These are phyloP conservation scores for Phortica variegata DNA, from an alignment of 1,140 invertebrate species.

Conservation along the genomic window DNA sequence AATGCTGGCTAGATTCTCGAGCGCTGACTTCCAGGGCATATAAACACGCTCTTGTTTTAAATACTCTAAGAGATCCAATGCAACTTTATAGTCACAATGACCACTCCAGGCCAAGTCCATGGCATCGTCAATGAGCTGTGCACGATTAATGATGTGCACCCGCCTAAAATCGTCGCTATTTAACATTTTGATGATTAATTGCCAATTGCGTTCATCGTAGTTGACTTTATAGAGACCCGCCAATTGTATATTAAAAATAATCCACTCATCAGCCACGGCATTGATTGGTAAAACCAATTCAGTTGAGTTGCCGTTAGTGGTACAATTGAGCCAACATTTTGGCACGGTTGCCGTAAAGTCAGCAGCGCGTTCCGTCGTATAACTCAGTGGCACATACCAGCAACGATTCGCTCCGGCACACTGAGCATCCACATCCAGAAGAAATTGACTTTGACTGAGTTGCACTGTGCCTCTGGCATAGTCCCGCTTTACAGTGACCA, in stretches of 20 bases:
- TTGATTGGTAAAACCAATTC: slow-evolving; percentile 22
- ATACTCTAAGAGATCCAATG: slow-evolving; percentile 65
- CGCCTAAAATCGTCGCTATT: slow-evolving; percentile 57
- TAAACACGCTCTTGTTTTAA: slow-evolving; percentile 65
- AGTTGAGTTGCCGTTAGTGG: slow-evolving; percentile 10
- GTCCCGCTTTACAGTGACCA: slow-evolving; percentile 67
- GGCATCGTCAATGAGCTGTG: slow-evolving; percentile 77
- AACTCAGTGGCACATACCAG: slow-evolving; percentile 66
- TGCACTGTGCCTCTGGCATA: slow-evolving; percentile 59
- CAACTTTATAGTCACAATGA: slow-evolving; percentile 64
- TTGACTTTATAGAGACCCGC: slow-evolving; percentile 71
- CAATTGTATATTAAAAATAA: slow-evolving; percentile 65
- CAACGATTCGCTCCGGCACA: slow-evolving; percentile 10
- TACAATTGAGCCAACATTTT: slow-evolving; percentile 61
- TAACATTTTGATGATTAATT: slow-evolving; percentile 61
- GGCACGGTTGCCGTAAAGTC: slow-evolving; percentile 66
- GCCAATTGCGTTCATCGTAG: slow-evolving; percentile 73
- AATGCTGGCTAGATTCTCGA: slow-evolving; percentile 61
- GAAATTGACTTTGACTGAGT: slow-evolving; percentile 60
- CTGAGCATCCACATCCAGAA: slow-evolving; percentile 10
- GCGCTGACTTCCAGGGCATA: slow-evolving; percentile 67
- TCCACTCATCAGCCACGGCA: slow-evolving; percentile 59
- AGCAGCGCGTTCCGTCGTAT: slow-evolving; percentile 63
- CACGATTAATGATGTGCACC: slow-evolving; percentile 71
- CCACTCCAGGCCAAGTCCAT: slow-evolving; percentile 71